Percentiles rank a stretch among this genome's conserved stretches.
These are phyloP conservation scores for Girardinus metallicus DNA, from an alignment of 2,797 vertebrate genomes.

Conservation along the genomic window DNA sequence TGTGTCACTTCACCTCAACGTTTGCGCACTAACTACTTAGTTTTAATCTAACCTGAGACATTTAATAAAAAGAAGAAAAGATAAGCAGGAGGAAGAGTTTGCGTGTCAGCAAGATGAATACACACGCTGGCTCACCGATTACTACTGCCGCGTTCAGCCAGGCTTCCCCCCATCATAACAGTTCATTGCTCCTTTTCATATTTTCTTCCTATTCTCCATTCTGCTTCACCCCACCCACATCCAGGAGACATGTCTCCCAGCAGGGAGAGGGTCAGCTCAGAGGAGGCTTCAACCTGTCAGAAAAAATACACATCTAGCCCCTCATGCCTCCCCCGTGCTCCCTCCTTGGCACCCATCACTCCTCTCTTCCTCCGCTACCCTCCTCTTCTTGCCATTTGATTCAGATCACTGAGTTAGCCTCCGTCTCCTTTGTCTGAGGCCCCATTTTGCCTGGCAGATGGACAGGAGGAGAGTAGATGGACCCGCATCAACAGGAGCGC, in stretches of 20 bases:
- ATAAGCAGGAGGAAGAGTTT: slow-evolving; percentile 8
- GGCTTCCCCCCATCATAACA: slow-evolving; percentile 57
- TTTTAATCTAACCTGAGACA: slow-evolving; percentile 34
- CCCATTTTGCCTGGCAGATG: slow-evolving; percentile 77
- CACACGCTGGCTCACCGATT: slow-evolving; percentile 23
- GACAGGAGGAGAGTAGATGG: slow-evolving; percentile 66
- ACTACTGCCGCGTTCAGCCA: slow-evolving; percentile 39
- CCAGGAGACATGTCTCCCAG: slow-evolving; percentile 65
- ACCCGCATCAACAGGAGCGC: slow-evolving; percentile 37
- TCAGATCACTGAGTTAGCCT: slow-evolving; percentile 79
- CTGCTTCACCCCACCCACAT: slow-evolving; percentile 62
- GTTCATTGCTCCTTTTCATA: slow-evolving; percentile 62
- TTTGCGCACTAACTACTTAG: slow-evolving; percentile 24
- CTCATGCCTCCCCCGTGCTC: slow-evolving; percentile 65
- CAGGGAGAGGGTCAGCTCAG: slow-evolving; percentile 71
- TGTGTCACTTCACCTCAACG: slow-evolving; percentile 39
- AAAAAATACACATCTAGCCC: slow-evolving; percentile 79
- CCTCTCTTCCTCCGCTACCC: slow-evolving; percentile 61
- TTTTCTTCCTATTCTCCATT: slow-evolving; percentile 55
- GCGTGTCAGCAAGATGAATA: slow-evolving; percentile 30
- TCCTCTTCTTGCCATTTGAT: slow-evolving; percentile 74
- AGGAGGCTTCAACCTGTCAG: slow-evolving; percentile 85
- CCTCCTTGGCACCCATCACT: slow-evolving; percentile 82
- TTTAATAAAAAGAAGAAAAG: slow-evolving; percentile 19
- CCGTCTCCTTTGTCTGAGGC: slow-evolving; percentile 65